A percentile compares a stretch with the other conserved stretches of the same genome.
phyloP scores from a whole-genome alignment of 2,888 invertebrate species.

The Steinernema hermaphroditum region DNA sequence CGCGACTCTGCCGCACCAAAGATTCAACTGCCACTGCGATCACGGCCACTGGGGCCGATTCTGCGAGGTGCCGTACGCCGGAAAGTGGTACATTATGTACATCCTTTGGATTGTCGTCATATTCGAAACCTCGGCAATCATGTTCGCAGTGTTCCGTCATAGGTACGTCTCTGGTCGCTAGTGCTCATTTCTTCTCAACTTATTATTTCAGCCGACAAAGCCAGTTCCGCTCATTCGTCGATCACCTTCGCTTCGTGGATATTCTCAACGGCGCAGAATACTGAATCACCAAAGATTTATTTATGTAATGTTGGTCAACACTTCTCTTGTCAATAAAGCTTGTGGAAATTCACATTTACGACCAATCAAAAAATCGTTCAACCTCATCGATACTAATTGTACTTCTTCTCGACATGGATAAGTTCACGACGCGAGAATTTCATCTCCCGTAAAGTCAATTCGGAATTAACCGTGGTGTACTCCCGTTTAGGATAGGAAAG shows the following conservation, averaged over 20 bases:
- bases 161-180: neutral
- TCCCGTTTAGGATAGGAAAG: slow-evolving; percentile 50
- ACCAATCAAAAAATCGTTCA: neutral
- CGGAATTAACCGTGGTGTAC: slow-evolving; percentile 39
- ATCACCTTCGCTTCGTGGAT: neutral
- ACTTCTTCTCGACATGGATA: slow-evolving; percentile 50
- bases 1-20: neutral
- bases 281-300: neutral
- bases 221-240: neutral
- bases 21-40: neutral
- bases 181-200: neutral
- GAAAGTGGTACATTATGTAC: neutral
- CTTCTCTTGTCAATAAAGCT: slow-evolving; percentile 2
- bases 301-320: too few relatives aligned
- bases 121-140: neutral
- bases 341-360: neutral
- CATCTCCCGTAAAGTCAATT: slow-evolving; percentile 41
- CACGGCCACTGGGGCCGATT: neutral
- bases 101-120: neutral
- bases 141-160: neutral
- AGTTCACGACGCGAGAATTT: slow-evolving; percentile 50
- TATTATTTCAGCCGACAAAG: neutral
- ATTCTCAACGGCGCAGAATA: neutral
- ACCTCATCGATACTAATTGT: slow-evolving; percentile 6
- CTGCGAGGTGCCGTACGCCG: neutral